Base-by-base conservation (phyloP, 2,888 invertebrate genomes). In the Cerceris rybyensis region DNA sequence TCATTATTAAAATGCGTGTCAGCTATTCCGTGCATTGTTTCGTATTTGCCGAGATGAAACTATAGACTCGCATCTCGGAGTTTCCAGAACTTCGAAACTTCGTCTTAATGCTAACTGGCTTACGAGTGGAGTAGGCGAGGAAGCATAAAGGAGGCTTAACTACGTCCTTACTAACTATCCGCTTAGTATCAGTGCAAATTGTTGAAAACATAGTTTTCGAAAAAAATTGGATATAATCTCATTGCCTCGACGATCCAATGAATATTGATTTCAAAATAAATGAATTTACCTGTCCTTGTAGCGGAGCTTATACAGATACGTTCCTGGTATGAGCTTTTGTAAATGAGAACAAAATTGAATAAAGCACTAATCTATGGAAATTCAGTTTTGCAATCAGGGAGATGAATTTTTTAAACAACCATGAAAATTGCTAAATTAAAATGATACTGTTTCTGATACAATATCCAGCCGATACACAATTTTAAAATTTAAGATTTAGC, bases 81-180 rank as follows among this genome's bases (percentile, higher is more conserved):
- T 78, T 69, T 13, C n/a, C 49, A 49, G 73, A 75, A 60, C 65
- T 75, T 57, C 39, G 50, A 57, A 82, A 70, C 68, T 73, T 57
- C n/a, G 70, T 71, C 68, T 69, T 59, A 66, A 70, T 54, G 58
- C 64, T 71, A 79, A 78, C 70, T 69, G 75, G 81, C 76, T 83
- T 83, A 68, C 16, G 54, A 57, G 55, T 46, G 17, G 17, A 66
- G 50, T 55, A 14, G 64, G 42, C 50, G 50, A 28, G 42, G 63
- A 11, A 65, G 43, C 67, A 61, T 11, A 63, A 66, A 66, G 49
- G 63, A 42, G 68, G 58, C 66, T 72, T 46, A 61, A 69, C 41
- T 57, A 17, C 16, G 64, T 43, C 43, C 42, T 75, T 46, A 42
- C 59, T 39, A 64, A 60, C 68, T 73, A 71, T 68, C 70, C 64